phyloP scores from a whole-genome alignment of 2,113 vertebrate species.

The Monarcha castaneiventris region DNA sequence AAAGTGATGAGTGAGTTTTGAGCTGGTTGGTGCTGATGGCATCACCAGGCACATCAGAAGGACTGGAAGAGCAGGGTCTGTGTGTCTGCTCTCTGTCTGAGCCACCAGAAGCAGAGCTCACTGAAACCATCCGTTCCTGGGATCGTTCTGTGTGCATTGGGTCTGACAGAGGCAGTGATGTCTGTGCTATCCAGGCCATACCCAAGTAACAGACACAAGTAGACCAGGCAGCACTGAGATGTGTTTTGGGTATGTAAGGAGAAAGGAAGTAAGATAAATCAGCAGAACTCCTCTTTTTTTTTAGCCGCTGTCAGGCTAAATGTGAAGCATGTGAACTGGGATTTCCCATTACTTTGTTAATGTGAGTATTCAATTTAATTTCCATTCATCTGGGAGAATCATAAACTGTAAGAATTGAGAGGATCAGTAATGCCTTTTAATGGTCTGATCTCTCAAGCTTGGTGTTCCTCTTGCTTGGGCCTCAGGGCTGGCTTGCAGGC shows the following conservation, averaged over 20 bases:
- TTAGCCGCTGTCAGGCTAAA: not conserved
- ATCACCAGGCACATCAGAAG: rapidly evolving
- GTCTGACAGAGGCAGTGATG: not conserved
- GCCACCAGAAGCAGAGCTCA: not conserved
- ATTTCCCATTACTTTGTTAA: slow-evolving; percentile 19
- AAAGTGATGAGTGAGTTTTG: not conserved
- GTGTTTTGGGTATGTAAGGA: not conserved
- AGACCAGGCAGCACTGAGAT: not conserved
- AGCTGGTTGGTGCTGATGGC: not conserved
- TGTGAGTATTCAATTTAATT: slow-evolving; percentile 20
- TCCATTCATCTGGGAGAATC: not conserved
- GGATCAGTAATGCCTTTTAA: not conserved
- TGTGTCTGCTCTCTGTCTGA: not conserved
- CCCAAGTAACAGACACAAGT: not conserved
- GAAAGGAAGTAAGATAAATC: not conserved
- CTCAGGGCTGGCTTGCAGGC: not conserved
- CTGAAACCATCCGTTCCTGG: not conserved
- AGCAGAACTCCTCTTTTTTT: not conserved
- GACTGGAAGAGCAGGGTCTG: not conserved
- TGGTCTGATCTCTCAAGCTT: not conserved
- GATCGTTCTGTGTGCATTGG: not conserved
- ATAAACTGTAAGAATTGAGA: not conserved
- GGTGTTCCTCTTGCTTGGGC: not conserved
- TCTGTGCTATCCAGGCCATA: not conserved
- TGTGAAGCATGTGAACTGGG: not conserved